phyloP scores from a whole-genome alignment of 1,140 invertebrate genomes.

The Drosophila azteca region DNA sequence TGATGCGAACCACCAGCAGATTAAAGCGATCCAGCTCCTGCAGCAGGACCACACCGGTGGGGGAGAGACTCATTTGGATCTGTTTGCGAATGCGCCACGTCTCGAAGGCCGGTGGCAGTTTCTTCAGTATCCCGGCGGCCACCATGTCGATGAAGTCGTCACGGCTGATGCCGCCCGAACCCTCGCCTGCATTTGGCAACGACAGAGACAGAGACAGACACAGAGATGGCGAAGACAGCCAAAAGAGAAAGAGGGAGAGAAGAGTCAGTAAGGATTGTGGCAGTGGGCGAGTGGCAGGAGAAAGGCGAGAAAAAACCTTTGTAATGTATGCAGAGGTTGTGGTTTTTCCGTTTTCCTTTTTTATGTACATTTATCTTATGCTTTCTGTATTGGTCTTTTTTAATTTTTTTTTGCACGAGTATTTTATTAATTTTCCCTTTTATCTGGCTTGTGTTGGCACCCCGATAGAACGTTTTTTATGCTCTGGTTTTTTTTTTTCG shows the following conservation, averaged over 20 bases:
- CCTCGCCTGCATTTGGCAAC: constrained; percentile 61
- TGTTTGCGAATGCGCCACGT: constrained; percentile 90
- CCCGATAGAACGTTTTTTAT: constrained; percentile 37
- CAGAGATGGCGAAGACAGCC: neutral
- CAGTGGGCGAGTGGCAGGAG: constrained; percentile 7
- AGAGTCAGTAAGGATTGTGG: constrained; percentile 41
- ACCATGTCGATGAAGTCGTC: constrained; percentile 93
- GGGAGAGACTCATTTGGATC: constrained; percentile 90
- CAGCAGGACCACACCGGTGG: constrained; percentile 92
- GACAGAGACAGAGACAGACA: neutral
- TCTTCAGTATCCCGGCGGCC: constrained; percentile 89
- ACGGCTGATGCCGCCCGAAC: constrained; percentile 87
- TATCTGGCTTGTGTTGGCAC: constrained; percentile 44
- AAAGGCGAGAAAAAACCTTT: constrained; percentile 44
- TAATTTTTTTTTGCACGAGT: constrained; percentile 34
- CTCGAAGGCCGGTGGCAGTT: constrained; percentile 90
- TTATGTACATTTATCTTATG: constrained; percentile 4
- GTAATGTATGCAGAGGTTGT: constrained; percentile 63
- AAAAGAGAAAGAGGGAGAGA: neutral
- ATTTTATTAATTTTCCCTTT: constrained; percentile 70
- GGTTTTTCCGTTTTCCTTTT: constrained; percentile 45
- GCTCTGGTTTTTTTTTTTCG: constrained; percentile 55
- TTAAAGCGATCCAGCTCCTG: constrained; percentile 96
- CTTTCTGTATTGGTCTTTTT: constrained; percentile 15
- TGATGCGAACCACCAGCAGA: constrained; percentile 89